Evolutionary conservation across 1,140 invertebrate species (phyloP).

Genomic region (Diachasma alloeum): DNA sequence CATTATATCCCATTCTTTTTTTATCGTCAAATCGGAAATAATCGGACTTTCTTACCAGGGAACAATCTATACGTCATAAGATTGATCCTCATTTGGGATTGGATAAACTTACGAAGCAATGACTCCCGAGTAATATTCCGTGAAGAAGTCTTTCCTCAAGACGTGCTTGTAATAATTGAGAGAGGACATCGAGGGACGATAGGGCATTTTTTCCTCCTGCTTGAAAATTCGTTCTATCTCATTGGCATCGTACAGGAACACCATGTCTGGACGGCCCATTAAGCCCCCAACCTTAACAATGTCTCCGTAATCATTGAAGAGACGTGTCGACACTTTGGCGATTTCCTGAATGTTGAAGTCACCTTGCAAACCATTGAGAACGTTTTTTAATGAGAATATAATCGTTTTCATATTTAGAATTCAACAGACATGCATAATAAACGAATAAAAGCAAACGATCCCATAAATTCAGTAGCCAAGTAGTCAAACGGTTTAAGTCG

Average conservation of each 20-base stretch:
- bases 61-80: too few species aligned
- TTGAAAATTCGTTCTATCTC: slow-evolving; percentile 80
- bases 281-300: slow-evolving; percentile 79
- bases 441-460: not conserved
- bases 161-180: slow-evolving; percentile 81
- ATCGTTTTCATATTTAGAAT: too few species aligned
- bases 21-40: too few species aligned
- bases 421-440: too few species aligned
- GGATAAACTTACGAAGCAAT: slow-evolving; percentile 78
- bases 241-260: slow-evolving; percentile 80
- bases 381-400: not conserved
- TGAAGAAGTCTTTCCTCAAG: slow-evolving; percentile 77
- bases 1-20: too few species aligned
- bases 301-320: slow-evolving; percentile 73
- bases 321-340: slow-evolving; percentile 75
- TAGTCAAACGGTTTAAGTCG: too few species aligned
- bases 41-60: too few species aligned
- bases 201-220: slow-evolving; percentile 78
- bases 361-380: slow-evolving; percentile 58
- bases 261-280: slow-evolving; percentile 79
- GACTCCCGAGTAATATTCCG: slow-evolving; percentile 72
- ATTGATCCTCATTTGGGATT: not conserved
- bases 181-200: slow-evolving; percentile 81
- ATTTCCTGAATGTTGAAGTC: slow-evolving; percentile 77
- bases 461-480: too few species aligned